A percentile compares a stretch with the other conserved stretches of the same genome.
Conservation (phyloP, 2,797 vertebrate genomes). For the Chiloscyllium punctatum region DNA sequence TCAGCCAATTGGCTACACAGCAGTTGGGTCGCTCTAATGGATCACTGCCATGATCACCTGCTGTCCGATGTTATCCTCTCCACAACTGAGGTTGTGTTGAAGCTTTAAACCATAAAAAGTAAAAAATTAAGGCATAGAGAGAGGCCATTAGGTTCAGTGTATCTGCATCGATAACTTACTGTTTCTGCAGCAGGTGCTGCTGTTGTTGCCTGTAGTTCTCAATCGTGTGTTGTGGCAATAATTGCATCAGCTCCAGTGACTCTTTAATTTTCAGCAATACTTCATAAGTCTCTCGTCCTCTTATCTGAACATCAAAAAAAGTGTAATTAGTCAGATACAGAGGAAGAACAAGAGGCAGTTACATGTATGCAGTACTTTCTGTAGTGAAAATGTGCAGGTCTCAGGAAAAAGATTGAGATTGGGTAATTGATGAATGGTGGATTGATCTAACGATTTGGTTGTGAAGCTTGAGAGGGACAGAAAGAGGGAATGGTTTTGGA, state of each 20-base stretch:
- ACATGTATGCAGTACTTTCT: too few species aligned
- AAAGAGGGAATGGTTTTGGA: neutral
- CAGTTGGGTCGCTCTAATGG: neutral
- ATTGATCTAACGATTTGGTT: neutral
- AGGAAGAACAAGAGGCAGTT: neutral
- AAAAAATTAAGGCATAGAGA: too few species aligned
- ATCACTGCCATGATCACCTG: neutral
- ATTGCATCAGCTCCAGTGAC: constrained; percentile 97
- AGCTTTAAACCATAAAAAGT: too few species aligned
- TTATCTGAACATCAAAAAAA: constrained; percentile 65
- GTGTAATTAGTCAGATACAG: neutral
- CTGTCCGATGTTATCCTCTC: neutral
- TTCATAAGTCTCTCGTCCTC: constrained; percentile 95
- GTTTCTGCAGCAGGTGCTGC: constrained; percentile 94
- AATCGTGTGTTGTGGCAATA: constrained; percentile 93
- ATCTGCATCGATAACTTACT: constrained; percentile 70
- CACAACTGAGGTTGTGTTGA: neutral
- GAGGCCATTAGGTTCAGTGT: too few species aligned
- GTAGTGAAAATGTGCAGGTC: neutral
- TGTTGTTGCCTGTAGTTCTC: constrained; percentile 96
- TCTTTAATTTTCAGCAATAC: constrained; percentile 98
- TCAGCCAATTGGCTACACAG: neutral
- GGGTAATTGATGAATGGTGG: neutral
- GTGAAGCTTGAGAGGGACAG: neutral
- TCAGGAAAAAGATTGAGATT: neutral